A percentile compares a stretch with the other conserved stretches of the same genome.
Evolutionary conservation across 2,113 vertebrate species (phyloP).

Genomic region (Noctilio leporinus): DNA sequence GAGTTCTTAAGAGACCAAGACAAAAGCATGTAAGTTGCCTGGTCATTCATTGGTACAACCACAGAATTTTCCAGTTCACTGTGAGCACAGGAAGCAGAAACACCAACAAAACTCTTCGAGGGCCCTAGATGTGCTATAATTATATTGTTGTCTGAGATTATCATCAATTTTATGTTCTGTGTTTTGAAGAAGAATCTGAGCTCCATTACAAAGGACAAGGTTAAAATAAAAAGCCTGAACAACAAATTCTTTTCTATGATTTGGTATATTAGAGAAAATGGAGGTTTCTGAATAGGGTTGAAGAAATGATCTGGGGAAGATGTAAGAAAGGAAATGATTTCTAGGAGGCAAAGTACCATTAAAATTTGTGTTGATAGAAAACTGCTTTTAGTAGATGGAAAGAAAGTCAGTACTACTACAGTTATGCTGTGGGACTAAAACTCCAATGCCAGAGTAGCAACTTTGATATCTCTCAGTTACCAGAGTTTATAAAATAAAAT

Average conservation of each 20-base stretch:
- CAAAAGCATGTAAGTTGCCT: neutral
- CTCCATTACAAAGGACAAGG: neutral
- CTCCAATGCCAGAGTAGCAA: neutral
- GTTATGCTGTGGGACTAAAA: neutral
- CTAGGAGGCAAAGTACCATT: neutral
- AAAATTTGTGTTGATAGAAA: neutral
- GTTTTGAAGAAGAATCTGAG: neutral
- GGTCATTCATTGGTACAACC: neutral
- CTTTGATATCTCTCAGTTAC: neutral
- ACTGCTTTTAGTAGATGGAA: neutral
- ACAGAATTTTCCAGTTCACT: neutral
- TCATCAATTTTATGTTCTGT: neutral
- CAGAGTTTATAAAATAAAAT: conserved; percentile 1
- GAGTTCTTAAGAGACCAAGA: neutral
- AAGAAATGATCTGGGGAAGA: neutral
- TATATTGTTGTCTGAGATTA: neutral
- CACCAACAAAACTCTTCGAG: neutral
- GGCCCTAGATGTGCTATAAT: neutral
- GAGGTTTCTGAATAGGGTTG: neutral
- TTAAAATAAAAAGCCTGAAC: neutral
- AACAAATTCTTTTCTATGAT: neutral
- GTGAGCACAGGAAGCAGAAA: neutral
- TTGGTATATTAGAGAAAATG: conserved; percentile 7
- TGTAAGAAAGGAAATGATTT: neutral
- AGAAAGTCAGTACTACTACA: neutral